Conservation (phyloP, 2,797 vertebrate species). For the Halcyon chelicuti region DNA sequence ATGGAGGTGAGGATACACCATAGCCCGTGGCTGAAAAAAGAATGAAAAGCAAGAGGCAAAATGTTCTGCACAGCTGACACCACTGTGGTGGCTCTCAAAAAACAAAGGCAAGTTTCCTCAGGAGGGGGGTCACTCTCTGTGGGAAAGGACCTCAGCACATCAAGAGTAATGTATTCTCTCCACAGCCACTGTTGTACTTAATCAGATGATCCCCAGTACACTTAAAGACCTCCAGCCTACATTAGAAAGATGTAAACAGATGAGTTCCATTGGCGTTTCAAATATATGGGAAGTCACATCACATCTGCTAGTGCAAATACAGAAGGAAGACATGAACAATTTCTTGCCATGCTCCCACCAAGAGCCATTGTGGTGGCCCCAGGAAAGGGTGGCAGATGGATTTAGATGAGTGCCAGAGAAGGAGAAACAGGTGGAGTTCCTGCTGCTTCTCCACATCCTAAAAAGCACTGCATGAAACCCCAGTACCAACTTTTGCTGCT, state of each 20-base stretch:
- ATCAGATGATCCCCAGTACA: background rate
- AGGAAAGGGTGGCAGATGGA: background rate
- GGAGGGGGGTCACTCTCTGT: background rate
- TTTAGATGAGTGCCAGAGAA: background rate
- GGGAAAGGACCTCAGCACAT: background rate
- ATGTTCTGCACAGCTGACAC: background rate
- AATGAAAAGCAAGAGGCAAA: background rate
- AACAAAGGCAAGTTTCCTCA: background rate
- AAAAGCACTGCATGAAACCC: background rate
- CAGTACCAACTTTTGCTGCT: background rate
- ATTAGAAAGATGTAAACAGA: background rate
- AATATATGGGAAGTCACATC: background rate
- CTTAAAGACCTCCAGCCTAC: background rate
- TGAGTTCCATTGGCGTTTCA: background rate
- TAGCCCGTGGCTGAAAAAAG: background rate
- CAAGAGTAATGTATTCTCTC: background rate
- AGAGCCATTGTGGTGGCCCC: background rate
- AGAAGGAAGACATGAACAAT: background rate
- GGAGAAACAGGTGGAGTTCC: background rate
- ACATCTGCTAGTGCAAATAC: background rate
- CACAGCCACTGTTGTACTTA: background rate
- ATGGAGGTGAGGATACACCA: background rate
- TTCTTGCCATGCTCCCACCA: background rate
- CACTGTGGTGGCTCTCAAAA: background rate
- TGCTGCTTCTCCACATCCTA: background rate